Base-by-base conservation (phyloP, 2,797 vertebrate genomes). In the Tympanoctomys barrerae region DNA sequence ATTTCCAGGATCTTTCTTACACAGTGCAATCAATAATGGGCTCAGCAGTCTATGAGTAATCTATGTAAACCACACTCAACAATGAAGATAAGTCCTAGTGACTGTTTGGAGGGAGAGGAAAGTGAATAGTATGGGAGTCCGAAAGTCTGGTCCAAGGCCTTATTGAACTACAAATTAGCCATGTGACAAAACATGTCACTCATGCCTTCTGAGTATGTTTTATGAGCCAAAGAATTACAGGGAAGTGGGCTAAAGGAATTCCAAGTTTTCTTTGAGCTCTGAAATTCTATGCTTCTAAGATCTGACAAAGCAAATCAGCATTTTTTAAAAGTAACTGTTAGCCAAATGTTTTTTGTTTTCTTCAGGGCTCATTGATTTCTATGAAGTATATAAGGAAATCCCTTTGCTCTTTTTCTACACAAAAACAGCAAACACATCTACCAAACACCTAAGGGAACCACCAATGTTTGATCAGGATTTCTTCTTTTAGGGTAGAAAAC, bases 1-100 rank as follows among this genome's bases (percentile, higher is more conserved):
- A 95, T 96, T 97, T 96, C 75, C 81, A 95, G 71, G 16, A 95
- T 96, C 78, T 94, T 57, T 95, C 94, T 87, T 52, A 19, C 73
- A 54, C 5, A 33, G 3, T 66, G 62, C 95, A 77, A 93, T 91
- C 89, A 91, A 57, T 5, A 0, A 79, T 77, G 61, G 28, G 78
- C 61, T 96, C 61, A 88, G 95, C 73, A 91, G 75, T 89, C 46
- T 57, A 9, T 26, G 73, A 36, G 82, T 66, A 39, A 94, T 68
- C 80, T 81, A 26, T 85, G 66, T 33, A 96, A 89, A 71, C 85
- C n/a, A 21, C 4, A 0, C 66, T 96, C 68, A 33, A 5, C 26
- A 26, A 92, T 24, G 78, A 79, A 49, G 70, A 71, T 57, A 77
- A 62, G 70, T 52, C 66, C 68, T 46, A 24, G 78, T 66, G 49